A percentile compares a stretch with the other conserved stretches of the same genome.
phyloP scores from a whole-genome alignment of 2,797 vertebrate species.

The Microctenopoma lineatum region DNA sequence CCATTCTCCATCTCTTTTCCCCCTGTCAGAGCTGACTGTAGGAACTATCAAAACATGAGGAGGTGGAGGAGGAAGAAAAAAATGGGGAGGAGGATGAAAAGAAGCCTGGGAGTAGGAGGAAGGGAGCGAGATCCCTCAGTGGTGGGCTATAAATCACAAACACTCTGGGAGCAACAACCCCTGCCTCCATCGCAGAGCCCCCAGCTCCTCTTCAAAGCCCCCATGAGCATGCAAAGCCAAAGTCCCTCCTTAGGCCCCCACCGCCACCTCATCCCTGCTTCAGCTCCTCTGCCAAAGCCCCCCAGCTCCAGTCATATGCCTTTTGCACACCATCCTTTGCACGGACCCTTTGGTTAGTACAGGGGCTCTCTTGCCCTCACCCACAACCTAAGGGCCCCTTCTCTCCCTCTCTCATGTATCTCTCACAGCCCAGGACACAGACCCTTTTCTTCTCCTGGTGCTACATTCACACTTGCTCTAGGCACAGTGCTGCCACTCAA shows the following conservation, averaged over 20 bases:
- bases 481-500: constrained; percentile 73
- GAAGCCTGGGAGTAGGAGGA: constrained; percentile 62
- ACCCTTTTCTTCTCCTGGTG: constrained; percentile 81
- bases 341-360: constrained; percentile 34
- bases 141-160: constrained; percentile 83
- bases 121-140: constrained; percentile 78
- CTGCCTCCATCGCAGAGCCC: constrained; percentile 57
- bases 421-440: constrained; percentile 70
- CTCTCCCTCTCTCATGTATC: constrained; percentile 4
- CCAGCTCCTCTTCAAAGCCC: constrained; percentile 71
- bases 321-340: constrained; percentile 60
- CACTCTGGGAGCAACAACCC: constrained; percentile 74
- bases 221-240: constrained; percentile 49
- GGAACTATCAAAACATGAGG: constrained; percentile 82
- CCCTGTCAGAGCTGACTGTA: constrained; percentile 70
- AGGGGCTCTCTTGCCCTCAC: constrained; percentile 32
- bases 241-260: constrained; percentile 36
- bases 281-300: constrained; percentile 49
- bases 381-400: constrained; percentile 52
- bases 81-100: constrained; percentile 24
- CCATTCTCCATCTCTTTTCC: constrained; percentile 61
- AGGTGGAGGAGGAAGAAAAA: constrained; percentile 25
- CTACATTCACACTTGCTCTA: constrained; percentile 74
- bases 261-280: constrained; percentile 33
- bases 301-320: constrained; percentile 57